These are phyloP conservation scores for Scrobipalpa costella DNA, from an alignment of 2,888 invertebrate species.

Conservation along the genomic window DNA sequence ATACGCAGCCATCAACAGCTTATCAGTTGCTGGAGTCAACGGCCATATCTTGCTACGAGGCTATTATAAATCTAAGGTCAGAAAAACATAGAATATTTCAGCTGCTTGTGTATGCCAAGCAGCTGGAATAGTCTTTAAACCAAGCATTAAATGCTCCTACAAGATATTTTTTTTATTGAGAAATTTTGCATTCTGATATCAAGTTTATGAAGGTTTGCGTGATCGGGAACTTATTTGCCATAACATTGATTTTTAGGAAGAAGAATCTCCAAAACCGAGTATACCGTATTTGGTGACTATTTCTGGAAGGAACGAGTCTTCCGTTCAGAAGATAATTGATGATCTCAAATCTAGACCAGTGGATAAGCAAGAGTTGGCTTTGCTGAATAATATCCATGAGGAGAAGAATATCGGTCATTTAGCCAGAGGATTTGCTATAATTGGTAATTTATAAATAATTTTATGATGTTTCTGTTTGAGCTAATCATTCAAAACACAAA, in stretches of 20 bases:
- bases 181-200: neutral
- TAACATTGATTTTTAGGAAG: constrained; percentile 45
- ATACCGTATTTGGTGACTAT: constrained; percentile 60
- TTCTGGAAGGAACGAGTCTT: constrained; percentile 56
- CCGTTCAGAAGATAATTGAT: constrained; percentile 48
- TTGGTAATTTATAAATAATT: constrained; percentile 45
- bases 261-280: constrained; percentile 49
- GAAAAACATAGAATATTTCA: no score
- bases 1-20: constrained; percentile 58
- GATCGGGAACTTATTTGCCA: neutral
- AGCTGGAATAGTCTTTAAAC: no score
- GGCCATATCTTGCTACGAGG: constrained; percentile 59
- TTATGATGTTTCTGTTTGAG: no score
- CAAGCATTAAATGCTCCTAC: no score
- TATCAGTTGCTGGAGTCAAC: constrained; percentile 61
- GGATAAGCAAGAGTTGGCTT: constrained; percentile 62
- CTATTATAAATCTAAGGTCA: constrained; percentile 58
- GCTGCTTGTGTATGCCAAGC: no score
- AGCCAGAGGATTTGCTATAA: constrained; percentile 58
- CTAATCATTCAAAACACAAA: neutral
- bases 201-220: neutral
- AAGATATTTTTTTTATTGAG: no score
- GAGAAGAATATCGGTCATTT: constrained; percentile 56
- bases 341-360: constrained; percentile 55
- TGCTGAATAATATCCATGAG: constrained; percentile 60